Percentiles rank a stretch among this genome's conserved stretches.
These are phyloP conservation scores for Phyllotreta striolata DNA, from an alignment of 2,888 invertebrate species.

Conservation along the genomic window DNA sequence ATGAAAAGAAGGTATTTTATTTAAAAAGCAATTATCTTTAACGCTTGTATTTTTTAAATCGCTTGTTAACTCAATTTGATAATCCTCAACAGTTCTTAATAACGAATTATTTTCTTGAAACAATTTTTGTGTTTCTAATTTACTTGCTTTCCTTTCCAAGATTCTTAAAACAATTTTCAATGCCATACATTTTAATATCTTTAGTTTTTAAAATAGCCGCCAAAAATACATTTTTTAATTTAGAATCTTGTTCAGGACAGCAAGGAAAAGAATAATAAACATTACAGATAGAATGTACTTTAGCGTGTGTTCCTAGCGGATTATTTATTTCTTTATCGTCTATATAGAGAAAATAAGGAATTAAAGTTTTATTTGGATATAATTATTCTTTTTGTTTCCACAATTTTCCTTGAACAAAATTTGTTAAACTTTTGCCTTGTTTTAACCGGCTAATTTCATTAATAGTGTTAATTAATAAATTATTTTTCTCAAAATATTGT, in stretches of 20 bases:
- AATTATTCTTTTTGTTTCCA: constrained; percentile 41
- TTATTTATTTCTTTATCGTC: constrained; percentile 46
- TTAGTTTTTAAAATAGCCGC: constrained; percentile 41
- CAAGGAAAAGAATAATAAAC: constrained; percentile 45
- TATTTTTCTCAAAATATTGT: constrained; percentile 29
- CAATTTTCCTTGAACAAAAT: constrained; percentile 43
- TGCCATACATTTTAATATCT: constrained; percentile 39
- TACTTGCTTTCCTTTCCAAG: constrained; percentile 5
- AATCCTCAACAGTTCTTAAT: constrained; percentile 36
- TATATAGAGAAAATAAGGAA: constrained; percentile 42
- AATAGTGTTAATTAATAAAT: constrained; percentile 21
- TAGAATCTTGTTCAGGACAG: constrained; percentile 41
- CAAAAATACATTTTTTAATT: constrained; percentile 40
- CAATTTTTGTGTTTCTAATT: background rate
- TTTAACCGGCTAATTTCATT: constrained; percentile 20
- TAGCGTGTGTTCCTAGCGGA: constrained; percentile 42
- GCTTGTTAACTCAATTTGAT: constrained; percentile 29
- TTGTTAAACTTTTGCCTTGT: constrained; percentile 27
- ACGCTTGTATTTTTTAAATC: constrained; percentile 30
- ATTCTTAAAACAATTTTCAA: constrained; percentile 32
- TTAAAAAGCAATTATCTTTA: constrained; percentile 29
- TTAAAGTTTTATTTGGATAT: constrained; percentile 41
- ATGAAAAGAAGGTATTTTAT: constrained; percentile 40
- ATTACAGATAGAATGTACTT: constrained; percentile 42
- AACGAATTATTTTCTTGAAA: background rate